These are phyloP conservation scores for Heliconius himera DNA, from an alignment of 1,140 invertebrate genomes.

Conservation along the genomic window DNA sequence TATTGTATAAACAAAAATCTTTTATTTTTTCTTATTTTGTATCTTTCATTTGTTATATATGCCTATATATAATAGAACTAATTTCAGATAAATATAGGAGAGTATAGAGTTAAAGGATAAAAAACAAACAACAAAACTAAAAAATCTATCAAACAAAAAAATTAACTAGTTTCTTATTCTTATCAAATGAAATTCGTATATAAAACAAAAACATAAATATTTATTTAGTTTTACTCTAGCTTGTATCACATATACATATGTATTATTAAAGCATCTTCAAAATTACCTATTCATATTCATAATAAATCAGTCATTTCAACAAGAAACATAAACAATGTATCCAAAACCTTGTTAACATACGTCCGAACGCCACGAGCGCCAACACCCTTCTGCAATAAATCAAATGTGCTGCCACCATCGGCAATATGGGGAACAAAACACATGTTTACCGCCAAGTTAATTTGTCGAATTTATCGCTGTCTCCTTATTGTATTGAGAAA, in stretches of 20 bases:
- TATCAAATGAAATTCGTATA: too few species aligned
- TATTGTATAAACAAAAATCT: background rate
- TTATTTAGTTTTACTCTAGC: too few species aligned
- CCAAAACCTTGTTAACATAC: constrained; percentile 51
- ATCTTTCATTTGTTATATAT: too few species aligned
- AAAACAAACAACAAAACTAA: too few species aligned
- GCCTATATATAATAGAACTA: background rate
- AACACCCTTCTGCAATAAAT: constrained; percentile 68
- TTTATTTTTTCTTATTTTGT: too few species aligned
- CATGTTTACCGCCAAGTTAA: constrained; percentile 78
- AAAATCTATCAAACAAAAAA: too few species aligned
- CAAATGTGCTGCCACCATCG: constrained; percentile 71
- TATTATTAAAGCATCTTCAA: background rate
- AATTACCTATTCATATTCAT: background rate
- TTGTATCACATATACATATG: background rate
- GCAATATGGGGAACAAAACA: constrained; percentile 78
- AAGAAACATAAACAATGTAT: constrained; percentile 37
- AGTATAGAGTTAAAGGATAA: too few species aligned
- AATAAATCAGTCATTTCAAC: background rate
- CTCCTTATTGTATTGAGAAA: constrained; percentile 72
- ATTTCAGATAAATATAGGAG: background rate
- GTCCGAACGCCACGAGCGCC: constrained; percentile 48
- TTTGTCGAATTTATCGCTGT: constrained; percentile 78
- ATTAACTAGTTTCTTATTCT: too few species aligned
- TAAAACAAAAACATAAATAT: too few species aligned